Evolutionary conservation across 2,888 invertebrate genomes (phyloP).

Genomic region (Oscheius sp.): DNA sequence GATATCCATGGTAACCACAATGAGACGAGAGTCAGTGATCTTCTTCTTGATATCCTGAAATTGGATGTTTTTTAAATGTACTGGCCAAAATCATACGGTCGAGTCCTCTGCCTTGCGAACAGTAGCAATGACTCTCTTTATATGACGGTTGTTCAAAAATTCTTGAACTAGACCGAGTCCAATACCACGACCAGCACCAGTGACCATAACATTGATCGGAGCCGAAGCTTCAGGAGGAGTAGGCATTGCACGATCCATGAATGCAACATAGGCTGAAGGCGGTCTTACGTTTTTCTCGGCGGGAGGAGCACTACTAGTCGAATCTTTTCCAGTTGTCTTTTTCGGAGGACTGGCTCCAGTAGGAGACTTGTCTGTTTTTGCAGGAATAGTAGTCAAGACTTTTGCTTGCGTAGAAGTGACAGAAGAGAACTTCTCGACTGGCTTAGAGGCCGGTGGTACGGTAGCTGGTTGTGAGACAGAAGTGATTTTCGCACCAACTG

Average conservation of each 20-base stretch:
- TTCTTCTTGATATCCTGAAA: conserved; percentile 25
- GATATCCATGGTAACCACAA: conserved; percentile 23
- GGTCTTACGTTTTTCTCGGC: not conserved
- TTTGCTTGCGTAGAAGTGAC: no score
- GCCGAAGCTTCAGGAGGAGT: conserved; percentile 6
- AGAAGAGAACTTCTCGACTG: no score
- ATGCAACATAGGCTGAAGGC: not conserved
- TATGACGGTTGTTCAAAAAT: conserved; percentile 28
- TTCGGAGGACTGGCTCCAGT: conserved; percentile 17
- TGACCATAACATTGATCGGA: conserved; percentile 29
- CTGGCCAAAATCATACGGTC: conserved; percentile 5
- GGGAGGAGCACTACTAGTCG: no score
- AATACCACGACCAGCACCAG: conserved; percentile 35
- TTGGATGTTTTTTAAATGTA: not conserved
- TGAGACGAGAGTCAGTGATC: conserved; percentile 19
- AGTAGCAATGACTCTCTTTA: conserved; percentile 32
- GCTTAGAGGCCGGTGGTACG: no score
- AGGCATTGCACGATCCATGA: conserved; percentile 17
- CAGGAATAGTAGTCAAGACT: no score
- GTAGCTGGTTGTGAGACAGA: no score
- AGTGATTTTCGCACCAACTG: no score
- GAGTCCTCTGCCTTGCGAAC: conserved; percentile 19
- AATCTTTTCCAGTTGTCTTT: conserved; percentile 1
- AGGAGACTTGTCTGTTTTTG: not conserved
- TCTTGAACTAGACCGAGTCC: conserved; percentile 22